These are phyloP conservation scores for Peromyscus nudipes DNA, from an alignment of 2,797 vertebrate species.

Conservation along the genomic window DNA sequence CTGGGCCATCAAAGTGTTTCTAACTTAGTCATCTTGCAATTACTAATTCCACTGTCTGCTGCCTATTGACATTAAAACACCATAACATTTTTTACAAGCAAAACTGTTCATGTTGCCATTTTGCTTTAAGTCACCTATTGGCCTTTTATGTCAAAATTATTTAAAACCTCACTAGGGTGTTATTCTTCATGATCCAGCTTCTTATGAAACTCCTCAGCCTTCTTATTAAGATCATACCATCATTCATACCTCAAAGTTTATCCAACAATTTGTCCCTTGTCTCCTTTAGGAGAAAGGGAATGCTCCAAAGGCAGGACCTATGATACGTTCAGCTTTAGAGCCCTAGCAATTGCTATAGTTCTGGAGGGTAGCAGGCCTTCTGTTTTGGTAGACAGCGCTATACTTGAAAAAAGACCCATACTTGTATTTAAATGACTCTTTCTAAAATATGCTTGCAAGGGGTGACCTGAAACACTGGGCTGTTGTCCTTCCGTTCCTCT, in stretches of 20 bases:
- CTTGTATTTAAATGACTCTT: conserved; percentile 25
- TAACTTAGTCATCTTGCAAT: neutral
- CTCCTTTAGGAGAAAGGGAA: neutral
- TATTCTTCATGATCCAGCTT: neutral
- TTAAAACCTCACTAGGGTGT: neutral
- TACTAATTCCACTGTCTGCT: neutral
- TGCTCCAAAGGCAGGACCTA: neutral
- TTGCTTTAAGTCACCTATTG: neutral
- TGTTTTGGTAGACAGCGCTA: neutral
- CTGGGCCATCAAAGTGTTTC: neutral
- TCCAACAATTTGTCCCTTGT: neutral
- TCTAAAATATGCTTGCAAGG: neutral
- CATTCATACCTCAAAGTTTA: neutral
- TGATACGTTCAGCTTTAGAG: neutral
- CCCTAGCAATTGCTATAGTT: neutral
- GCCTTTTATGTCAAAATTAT: neutral
- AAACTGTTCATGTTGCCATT: neutral
- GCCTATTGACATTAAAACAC: neutral
- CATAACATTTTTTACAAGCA: neutral
- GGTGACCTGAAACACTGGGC: neutral
- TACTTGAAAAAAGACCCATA: neutral
- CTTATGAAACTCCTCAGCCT: neutral
- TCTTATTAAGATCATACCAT: neutral
- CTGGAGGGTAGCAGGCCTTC: neutral
- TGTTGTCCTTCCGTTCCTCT: neutral